A percentile compares a stretch with the other conserved stretches of the same genome.
Conservation (phyloP, 2,888 invertebrate species). For the Laothoe populi region DNA sequence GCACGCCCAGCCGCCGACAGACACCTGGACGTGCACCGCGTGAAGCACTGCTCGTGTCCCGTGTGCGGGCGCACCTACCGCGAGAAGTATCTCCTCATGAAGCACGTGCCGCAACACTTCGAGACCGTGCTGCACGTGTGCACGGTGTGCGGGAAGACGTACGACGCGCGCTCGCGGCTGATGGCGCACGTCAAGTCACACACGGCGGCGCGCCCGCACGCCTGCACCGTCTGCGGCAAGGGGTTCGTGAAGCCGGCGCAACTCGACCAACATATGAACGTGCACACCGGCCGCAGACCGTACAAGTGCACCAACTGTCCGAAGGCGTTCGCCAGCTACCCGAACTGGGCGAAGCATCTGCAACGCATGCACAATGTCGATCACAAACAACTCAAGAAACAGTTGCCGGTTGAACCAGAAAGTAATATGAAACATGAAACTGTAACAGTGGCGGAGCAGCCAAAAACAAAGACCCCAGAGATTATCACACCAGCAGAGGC, state of each 20-base stretch:
- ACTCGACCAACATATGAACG: conserved; percentile 82
- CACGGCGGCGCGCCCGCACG: conserved; percentile 71
- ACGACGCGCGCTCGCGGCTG: conserved; percentile 70
- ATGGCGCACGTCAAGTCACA: conserved; percentile 65
- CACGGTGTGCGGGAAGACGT: conserved; percentile 67
- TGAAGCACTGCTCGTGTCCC: conserved; percentile 77
- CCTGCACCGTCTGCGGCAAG: conserved; percentile 83
- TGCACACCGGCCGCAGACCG: conserved; percentile 83
- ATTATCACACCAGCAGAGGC: neutral
- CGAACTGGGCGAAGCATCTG: conserved; percentile 86
- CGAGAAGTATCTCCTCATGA: conserved; percentile 68
- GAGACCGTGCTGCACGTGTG: conserved; percentile 77
- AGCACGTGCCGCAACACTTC: conserved; percentile 69
- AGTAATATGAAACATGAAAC: conserved; percentile 18
- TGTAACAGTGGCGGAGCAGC: conserved; percentile 28
- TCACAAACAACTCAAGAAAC: conserved; percentile 25
- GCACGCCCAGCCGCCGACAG: conserved; percentile 55
- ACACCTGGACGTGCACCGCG: conserved; percentile 66
- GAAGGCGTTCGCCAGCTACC: conserved; percentile 82
- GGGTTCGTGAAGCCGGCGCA: conserved; percentile 55
- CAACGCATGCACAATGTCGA: conserved; percentile 60
- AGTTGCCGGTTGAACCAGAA: conserved; percentile 27
- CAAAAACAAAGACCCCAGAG: conserved; percentile 2
- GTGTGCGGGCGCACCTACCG: conserved; percentile 83
- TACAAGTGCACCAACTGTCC: conserved; percentile 83